These are phyloP conservation scores for Diceros bicornis DNA, from an alignment of 2,797 vertebrate genomes.

Conservation along the genomic window DNA sequence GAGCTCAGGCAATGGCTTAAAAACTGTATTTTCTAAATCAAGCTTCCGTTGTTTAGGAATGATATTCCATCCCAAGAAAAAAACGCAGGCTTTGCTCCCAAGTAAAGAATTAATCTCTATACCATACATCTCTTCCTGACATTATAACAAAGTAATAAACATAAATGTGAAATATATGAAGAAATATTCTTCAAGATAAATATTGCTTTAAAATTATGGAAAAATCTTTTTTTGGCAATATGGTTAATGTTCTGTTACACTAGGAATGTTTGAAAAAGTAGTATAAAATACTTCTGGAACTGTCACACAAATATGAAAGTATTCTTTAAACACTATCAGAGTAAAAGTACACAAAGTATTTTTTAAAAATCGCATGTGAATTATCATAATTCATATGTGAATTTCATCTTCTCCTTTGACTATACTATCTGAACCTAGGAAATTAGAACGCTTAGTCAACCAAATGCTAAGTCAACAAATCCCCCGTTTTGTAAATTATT, in stretches of 20 bases:
- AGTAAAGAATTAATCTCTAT: slow-evolving; percentile 20
- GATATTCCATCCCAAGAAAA: slow-evolving; percentile 51
- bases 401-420: neutral
- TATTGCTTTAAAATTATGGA: slow-evolving; percentile 55
- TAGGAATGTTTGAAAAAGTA: slow-evolving; percentile 68
- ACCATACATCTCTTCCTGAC: slow-evolving; percentile 26
- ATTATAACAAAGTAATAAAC: slow-evolving; percentile 55
- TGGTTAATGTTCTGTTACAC: slow-evolving; percentile 55
- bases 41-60: slow-evolving; percentile 35
- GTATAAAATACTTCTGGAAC: slow-evolving; percentile 70
- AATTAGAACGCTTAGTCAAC: slow-evolving; percentile 5
- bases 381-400: slow-evolving; percentile 21
- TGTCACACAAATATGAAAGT: slow-evolving; percentile 59
- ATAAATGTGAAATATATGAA: slow-evolving; percentile 55
- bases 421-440: slow-evolving; percentile 17
- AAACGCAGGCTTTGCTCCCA: slow-evolving; percentile 56
- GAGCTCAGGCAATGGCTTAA: slow-evolving; percentile 9
- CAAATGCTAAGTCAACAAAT: neutral
- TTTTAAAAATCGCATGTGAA: neutral
- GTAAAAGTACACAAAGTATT: slow-evolving; percentile 56
- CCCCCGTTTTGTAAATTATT: neutral
- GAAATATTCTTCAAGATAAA: slow-evolving; percentile 61
- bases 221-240: slow-evolving; percentile 70
- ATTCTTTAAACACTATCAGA: slow-evolving; percentile 63
- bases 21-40: slow-evolving; percentile 42